These are phyloP conservation scores for roundworm (Caenorhabditis elegans) DNA, from an alignment of 1,140 invertebrate species.

Conservation along the genomic window WBcel235 BX284605.5:1009001-1009500, in stretches of 20 bases:
- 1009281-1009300: neutral
- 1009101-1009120: too few relatives aligned
- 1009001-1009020: too few relatives aligned
- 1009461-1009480: neutral
- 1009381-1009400: neutral
- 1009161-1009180: neutral
- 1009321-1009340: neutral
- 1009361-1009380: neutral
- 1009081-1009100: too few relatives aligned
- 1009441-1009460: neutral
- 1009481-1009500: neutral
- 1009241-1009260: neutral
- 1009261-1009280: neutral
- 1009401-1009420: neutral
- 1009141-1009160: neutral
- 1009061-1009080: neutral
- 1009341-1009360: neutral
- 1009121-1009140: too few relatives aligned
- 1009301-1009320: neutral
- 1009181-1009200: too few relatives aligned
- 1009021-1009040: neutral
- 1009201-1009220: too few relatives aligned
- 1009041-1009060: neutral
- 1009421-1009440: neutral
- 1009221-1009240: neutral